Conservation (phyloP, 2,797 vertebrate species). For the Dromococcyx pavoninus region DNA sequence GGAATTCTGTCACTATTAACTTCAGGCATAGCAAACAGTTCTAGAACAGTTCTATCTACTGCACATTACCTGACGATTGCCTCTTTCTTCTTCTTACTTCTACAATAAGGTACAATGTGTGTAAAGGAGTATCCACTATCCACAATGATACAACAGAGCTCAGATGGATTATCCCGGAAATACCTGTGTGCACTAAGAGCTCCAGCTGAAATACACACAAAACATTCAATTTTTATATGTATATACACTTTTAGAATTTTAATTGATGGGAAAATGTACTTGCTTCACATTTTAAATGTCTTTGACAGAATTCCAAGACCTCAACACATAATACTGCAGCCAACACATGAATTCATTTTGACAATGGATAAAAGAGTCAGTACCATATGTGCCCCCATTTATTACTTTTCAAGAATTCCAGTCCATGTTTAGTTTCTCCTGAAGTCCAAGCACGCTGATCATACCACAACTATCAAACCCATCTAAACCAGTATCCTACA, state of each 20-base stretch:
- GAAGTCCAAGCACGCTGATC: background rate
- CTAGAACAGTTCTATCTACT: background rate
- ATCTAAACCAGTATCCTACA: background rate
- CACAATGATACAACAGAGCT: constrained; percentile 93
- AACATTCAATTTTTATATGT: background rate
- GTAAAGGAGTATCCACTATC: constrained; percentile 98
- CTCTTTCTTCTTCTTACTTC: constrained; percentile 94
- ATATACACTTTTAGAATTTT: background rate
- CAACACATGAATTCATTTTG: background rate
- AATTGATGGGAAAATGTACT: background rate
- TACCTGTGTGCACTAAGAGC: constrained; percentile 91
- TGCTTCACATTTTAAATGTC: background rate
- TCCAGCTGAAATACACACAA: constrained; percentile 82
- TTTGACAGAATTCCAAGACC: background rate
- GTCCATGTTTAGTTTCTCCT: background rate
- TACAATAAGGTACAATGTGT: constrained; percentile 92
- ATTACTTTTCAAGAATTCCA: background rate
- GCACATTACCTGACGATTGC: constrained; percentile 89
- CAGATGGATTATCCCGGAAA: constrained; percentile 88
- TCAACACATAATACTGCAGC: background rate
- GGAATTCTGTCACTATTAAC: background rate
- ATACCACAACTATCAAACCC: background rate
- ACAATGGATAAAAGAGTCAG: background rate
- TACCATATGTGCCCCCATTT: background rate
- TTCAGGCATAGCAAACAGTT: background rate